These are phyloP conservation scores for Pammene fasciana DNA, from an alignment of 2,888 invertebrate genomes.

Conservation along the genomic window DNA sequence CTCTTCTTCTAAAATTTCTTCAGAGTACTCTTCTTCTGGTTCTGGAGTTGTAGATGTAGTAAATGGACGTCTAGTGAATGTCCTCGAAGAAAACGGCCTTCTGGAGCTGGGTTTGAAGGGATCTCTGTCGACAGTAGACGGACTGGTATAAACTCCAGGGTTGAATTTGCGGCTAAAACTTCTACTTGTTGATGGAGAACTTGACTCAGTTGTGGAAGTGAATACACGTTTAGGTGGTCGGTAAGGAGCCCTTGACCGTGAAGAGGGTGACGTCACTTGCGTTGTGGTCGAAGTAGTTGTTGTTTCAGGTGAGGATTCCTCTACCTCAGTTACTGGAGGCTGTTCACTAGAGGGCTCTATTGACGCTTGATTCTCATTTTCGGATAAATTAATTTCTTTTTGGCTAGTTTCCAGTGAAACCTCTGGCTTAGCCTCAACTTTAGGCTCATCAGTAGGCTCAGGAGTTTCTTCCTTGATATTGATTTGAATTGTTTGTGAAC, in stretches of 20 bases:
- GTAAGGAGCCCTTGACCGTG: constrained; percentile 69
- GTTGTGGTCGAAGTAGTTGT: constrained; percentile 66
- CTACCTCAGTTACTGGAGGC: constrained; percentile 47
- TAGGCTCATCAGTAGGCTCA: constrained; percentile 20
- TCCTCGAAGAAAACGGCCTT: constrained; percentile 67
- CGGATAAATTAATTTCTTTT: constrained; percentile 58
- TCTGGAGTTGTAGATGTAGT: constrained; percentile 72
- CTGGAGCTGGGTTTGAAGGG: constrained; percentile 63
- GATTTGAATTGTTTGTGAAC: constrained; percentile 8
- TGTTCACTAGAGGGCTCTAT: constrained; percentile 44
- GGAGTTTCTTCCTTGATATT: constrained; percentile 23
- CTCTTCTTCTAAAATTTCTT: constrained; percentile 63
- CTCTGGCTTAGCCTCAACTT: constrained; percentile 51
- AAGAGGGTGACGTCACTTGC: constrained; percentile 53
- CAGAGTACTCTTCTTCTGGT: constrained; percentile 63
- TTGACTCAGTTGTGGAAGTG: constrained; percentile 72
- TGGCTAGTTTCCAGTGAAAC: constrained; percentile 57
- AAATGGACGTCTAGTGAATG: constrained; percentile 71
- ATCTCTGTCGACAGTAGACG: constrained; percentile 66
- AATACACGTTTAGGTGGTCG: constrained; percentile 71
- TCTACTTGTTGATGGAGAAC: constrained; percentile 67
- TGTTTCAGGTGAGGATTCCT: constrained; percentile 54
- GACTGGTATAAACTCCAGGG: constrained; percentile 76
- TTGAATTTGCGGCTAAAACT: constrained; percentile 79
- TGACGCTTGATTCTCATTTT: constrained; percentile 45